Evolutionary conservation across 2,797 vertebrate genomes (phyloP).

Genomic region (Lagocephalus sceleratus): DNA sequence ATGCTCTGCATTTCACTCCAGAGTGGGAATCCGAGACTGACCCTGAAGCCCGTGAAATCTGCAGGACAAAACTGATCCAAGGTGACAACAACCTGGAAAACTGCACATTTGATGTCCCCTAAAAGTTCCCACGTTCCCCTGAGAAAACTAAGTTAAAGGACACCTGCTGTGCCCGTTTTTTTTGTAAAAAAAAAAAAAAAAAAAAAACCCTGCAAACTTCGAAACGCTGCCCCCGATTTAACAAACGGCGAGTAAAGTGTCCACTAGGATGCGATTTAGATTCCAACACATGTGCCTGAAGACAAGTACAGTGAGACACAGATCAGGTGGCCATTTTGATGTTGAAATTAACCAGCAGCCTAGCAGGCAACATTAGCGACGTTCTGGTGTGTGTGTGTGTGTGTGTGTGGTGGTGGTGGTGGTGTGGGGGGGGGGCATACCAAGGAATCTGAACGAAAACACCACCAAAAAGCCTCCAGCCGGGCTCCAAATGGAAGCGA

Average conservation of each 20-base stretch:
- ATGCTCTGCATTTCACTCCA: conserved; percentile 3
- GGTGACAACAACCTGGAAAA: conserved; percentile 30
- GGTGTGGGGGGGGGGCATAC: conserved; percentile 44
- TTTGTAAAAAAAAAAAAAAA: too few relatives aligned
- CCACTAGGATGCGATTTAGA: too few relatives aligned
- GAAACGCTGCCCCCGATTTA: neutral
- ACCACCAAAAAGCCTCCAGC: conserved; percentile 10
- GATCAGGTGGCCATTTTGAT: conserved; percentile 77
- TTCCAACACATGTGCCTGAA: conserved; percentile 27
- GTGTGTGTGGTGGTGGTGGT: too few relatives aligned
- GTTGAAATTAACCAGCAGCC: conserved; percentile 69
- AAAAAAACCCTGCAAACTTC: conserved; percentile 10
- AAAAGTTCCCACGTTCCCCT: conserved; percentile 39
- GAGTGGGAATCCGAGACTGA: conserved; percentile 1
- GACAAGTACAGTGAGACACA: conserved; percentile 62
- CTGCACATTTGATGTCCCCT: conserved; percentile 33
- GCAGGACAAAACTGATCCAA: conserved; percentile 36
- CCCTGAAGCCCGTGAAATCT: neutral
- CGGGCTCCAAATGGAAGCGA: conserved; percentile 4
- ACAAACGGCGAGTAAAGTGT: neutral
- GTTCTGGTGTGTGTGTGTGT: too few relatives aligned
- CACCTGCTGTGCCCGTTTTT: conserved; percentile 36
- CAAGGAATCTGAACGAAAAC: conserved; percentile 41
- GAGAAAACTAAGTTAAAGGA: conserved; percentile 34
- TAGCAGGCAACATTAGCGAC: conserved; percentile 52